Conservation (phyloP, 2,113 vertebrate genomes). For the Gymnorhina tibicen region DNA sequence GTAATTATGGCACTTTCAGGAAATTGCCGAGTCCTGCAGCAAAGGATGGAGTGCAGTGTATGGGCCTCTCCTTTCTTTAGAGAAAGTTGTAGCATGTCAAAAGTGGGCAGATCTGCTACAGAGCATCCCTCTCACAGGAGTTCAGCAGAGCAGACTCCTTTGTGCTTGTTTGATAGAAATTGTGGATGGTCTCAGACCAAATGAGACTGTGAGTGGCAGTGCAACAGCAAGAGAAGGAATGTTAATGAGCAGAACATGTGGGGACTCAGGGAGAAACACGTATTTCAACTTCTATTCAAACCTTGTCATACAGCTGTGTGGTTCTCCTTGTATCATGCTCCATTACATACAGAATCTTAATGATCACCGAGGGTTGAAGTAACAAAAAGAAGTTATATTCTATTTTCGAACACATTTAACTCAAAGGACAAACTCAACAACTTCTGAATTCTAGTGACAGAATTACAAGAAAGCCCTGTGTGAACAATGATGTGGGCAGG, state of each 20-base stretch:
- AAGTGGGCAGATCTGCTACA: background rate
- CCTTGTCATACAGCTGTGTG: background rate
- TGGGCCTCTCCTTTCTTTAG: background rate
- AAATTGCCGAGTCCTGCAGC: background rate
- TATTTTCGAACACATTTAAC: background rate
- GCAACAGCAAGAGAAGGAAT: background rate
- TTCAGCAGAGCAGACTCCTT: background rate
- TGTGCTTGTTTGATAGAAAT: background rate
- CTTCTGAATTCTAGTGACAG: background rate
- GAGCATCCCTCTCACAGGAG: background rate
- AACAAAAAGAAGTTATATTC: background rate
- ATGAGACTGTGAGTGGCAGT: background rate
- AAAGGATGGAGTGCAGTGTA: background rate
- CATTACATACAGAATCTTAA: background rate
- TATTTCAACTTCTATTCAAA: background rate
- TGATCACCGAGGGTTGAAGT: background rate
- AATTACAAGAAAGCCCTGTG: background rate
- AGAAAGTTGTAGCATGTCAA: background rate
- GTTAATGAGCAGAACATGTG: background rate
- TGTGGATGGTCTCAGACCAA: background rate
- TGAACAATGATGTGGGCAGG: background rate
- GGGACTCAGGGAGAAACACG: background rate
- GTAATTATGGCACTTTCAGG: background rate
- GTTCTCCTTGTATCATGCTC: background rate
- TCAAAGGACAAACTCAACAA: background rate